A percentile compares a stretch with the other conserved stretches of the same genome.
phyloP scores from a whole-genome alignment of 2,113 vertebrate species.

The Phylloscopus trochiloides region DNA sequence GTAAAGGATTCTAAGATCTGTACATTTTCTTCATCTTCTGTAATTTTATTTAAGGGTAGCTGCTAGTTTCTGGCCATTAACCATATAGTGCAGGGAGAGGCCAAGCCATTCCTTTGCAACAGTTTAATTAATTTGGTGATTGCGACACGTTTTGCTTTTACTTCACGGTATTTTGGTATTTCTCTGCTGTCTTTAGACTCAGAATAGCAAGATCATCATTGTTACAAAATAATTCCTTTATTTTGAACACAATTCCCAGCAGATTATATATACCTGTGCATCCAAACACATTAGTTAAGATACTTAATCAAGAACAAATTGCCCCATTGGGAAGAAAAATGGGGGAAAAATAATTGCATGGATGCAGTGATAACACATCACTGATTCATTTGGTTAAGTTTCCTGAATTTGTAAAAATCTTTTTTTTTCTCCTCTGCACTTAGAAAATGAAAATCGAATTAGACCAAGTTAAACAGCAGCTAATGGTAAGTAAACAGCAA shows the following conservation, averaged over 20 bases:
- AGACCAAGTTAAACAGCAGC: conserved; percentile 85
- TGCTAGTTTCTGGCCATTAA: background rate
- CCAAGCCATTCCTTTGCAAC: background rate
- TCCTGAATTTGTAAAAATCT: background rate
- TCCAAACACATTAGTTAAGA: background rate
- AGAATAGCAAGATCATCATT: background rate
- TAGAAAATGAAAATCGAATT: conserved; percentile 97
- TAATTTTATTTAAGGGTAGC: background rate
- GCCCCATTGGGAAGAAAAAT: background rate
- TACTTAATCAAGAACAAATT: background rate
- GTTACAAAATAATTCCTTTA: background rate
- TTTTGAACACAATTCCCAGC: background rate
- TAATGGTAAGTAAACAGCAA: conserved; percentile 80
- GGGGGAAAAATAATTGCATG: background rate
- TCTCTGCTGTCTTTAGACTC: background rate
- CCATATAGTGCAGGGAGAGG: background rate
- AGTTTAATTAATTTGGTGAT: background rate
- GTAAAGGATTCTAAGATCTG: background rate
- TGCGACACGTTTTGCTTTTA: accelerated
- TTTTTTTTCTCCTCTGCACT: background rate
- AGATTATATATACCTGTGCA: background rate
- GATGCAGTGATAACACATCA: background rate
- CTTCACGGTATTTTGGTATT: background rate
- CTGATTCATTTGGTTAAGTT: background rate
- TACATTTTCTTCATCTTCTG: background rate